Evolutionary conservation across 2,888 invertebrate genomes (phyloP), one percentile per base, ranked within the genome.

Genomic region (Spicauda simplicius): DNA sequence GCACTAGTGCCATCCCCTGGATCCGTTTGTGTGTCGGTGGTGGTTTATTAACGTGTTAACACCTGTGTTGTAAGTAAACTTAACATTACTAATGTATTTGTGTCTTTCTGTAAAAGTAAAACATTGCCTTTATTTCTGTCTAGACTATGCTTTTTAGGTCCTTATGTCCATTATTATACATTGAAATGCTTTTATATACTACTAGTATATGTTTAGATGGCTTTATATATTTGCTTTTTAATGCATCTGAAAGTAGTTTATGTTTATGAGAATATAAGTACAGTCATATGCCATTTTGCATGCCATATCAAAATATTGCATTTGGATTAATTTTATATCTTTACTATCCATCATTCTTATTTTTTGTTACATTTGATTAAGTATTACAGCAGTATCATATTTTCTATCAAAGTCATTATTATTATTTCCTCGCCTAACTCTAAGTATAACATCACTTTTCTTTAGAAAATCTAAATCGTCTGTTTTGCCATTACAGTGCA

Each of bases 1-100:
- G 45, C 61, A 77, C 77, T 78, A 82, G 87, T 85, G 87, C 73
- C 76, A 84, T 80, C 79, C 72, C 79, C 75, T 75, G 79, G 80
- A 75, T 75, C 74, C 76, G 77, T 77, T 73, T 77, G 82, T 85
- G 85, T 84, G 85, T 81, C 81, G 92, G 92, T 91, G 91, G 85
- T 90, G 92, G 91, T 89, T 41, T 41, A 72, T 77, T 82, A 82
- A 81, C 80, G 81, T 79, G 73, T 85, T 90, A 88, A 88, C 88
- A 80, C 73, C 83, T 79, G 82, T 88, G 80, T 90, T 90, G 91
- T 92, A 92, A 92, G 91, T 92, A 92, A 88, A 84, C 75, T 85
- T 86, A 86, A 84, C 82, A 79, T 81, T 90, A 90, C 90, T 91
- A 91, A 90, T 90, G 80, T 83, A 65, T 70, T 63, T 70, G 69